Conservation (phyloP, 64 coral and sea anemone genomes). For the Pocillopora verrucosa region DNA sequence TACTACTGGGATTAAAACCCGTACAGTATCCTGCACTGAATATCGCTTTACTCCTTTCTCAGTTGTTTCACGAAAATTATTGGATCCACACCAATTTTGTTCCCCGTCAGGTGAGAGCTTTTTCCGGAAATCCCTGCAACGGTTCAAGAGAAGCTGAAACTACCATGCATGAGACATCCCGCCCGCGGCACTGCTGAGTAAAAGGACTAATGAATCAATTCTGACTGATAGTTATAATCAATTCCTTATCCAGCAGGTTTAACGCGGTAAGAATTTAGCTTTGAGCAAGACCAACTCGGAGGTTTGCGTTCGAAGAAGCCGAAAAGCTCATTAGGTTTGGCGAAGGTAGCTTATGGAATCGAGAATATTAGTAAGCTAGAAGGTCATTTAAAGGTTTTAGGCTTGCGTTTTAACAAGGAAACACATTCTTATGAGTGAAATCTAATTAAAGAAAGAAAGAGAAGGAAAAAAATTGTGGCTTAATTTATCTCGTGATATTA, state of each 20-base stretch:
- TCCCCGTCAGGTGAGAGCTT: not conserved
- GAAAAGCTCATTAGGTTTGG: not conserved
- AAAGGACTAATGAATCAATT: slow-evolving; percentile 10
- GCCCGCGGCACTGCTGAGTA: not conserved
- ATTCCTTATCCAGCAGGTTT: slow-evolving; percentile 18
- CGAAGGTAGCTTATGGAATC: not conserved
- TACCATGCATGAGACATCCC: slow-evolving; percentile 17
- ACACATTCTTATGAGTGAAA: not conserved
- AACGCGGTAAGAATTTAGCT: slow-evolving; percentile 6
- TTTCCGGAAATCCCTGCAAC: slow-evolving; percentile 12
- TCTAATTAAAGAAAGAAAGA: not conserved
- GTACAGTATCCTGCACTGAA: not conserved
- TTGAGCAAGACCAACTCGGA: slow-evolving; percentile 17
- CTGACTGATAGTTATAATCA: slow-evolving; percentile 13
- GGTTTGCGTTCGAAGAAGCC: not conserved
- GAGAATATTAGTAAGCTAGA: not conserved
- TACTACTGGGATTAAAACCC: not conserved
- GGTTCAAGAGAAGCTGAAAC: slow-evolving; percentile 3
- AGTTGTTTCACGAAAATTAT: not conserved
- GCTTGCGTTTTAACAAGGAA: not conserved
- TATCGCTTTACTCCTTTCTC: not conserved
- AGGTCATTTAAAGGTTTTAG: not conserved
- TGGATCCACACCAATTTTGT: not conserved
- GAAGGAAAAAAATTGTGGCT: not conserved
- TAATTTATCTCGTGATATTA: too few species aligned